Evolutionary conservation across 2,113 vertebrate genomes (phyloP), one percentile per base, ranked within the genome.

Genomic region (Lepisosteus osseus): DNA sequence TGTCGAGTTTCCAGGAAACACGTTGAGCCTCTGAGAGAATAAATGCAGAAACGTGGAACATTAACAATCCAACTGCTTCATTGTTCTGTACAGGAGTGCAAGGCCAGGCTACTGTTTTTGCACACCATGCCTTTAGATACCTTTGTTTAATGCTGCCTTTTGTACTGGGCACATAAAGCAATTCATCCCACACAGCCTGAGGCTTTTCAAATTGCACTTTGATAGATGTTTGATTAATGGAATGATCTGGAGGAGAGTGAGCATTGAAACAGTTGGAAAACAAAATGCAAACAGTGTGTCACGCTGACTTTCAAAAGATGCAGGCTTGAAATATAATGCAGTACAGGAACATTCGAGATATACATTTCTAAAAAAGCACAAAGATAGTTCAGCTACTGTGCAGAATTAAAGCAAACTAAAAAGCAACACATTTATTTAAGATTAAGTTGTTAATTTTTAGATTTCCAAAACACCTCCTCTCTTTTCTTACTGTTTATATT

Each of bases 121-220:
- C 57, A n/a, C 57, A 9, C 8, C 69, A 73, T 70, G 43, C 68
- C 12, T 43, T 44, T 61, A 62, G 64, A 72, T 8, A 66, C 66
- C 70, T 79, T 71, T 76, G 75, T 76, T 54, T 64, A 13, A 69
- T 42, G 15, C 64, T 1, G 63, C 47, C 69, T 67, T 76, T 59
- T 4, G 12, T 47, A 15, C 54, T 54, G 65, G 29, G 45, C 59
- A 71, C 56, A 77, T 73, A 76, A 75, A 77, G 71, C 70, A 63
- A 7, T 40, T 40, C 59, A 74, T 54, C 74, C 59, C 68, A 78
- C 75, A 68, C 67, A 47, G 68, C 66, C 61, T 62, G 40, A 12
- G 12, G 2, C 15, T 43, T 67, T 65, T 65, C 61, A 71, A 11
- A 45, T 11, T 6, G 17, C 11, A 67, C 29, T 57, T 45, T 67